These are phyloP conservation scores for Dromius quadrimaculatus DNA, from an alignment of 2,888 invertebrate genomes.

Conservation along the genomic window DNA sequence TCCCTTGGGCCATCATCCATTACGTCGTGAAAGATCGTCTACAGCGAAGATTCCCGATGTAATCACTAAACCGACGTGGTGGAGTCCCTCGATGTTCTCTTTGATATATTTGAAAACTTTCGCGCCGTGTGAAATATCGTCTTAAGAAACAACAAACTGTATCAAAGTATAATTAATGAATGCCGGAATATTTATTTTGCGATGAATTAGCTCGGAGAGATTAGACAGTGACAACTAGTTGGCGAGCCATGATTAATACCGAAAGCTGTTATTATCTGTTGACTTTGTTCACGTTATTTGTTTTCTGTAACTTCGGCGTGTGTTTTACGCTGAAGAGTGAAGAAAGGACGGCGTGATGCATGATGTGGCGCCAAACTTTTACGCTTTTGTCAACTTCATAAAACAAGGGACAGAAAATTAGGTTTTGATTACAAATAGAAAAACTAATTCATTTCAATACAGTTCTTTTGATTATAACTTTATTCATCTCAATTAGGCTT, in stretches of 20 bases:
- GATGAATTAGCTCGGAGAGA: slow-evolving; percentile 47
- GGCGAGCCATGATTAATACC: slow-evolving; percentile 44
- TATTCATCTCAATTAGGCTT: too few relatives aligned
- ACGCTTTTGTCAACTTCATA: neutral
- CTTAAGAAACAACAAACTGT: slow-evolving; percentile 51
- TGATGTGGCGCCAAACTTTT: slow-evolving; percentile 53
- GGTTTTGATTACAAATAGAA: too few relatives aligned
- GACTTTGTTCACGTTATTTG: slow-evolving; percentile 50
- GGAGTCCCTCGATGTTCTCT: slow-evolving; percentile 38
- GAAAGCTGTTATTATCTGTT: slow-evolving; percentile 49
- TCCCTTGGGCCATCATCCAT: slow-evolving; percentile 34
- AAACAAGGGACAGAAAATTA: too few relatives aligned
- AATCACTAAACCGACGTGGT: slow-evolving; percentile 43
- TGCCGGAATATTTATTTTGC: slow-evolving; percentile 48
- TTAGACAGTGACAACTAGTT: slow-evolving; percentile 43
- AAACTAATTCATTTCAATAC: too few relatives aligned
- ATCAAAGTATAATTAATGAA: slow-evolving; percentile 53
- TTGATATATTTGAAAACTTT: slow-evolving; percentile 50
- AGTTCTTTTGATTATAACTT: too few relatives aligned
- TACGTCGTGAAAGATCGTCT: slow-evolving; percentile 38
- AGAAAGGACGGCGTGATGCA: slow-evolving; percentile 60
- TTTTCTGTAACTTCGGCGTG: slow-evolving; percentile 48
- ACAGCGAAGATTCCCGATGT: slow-evolving; percentile 40
- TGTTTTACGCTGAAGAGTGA: slow-evolving; percentile 54
- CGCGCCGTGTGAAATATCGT: slow-evolving; percentile 46